Evolutionary conservation across 2,888 invertebrate genomes (phyloP), one percentile per base, ranked within the genome.

Genomic region (Lasioglossum villosulum): DNA sequence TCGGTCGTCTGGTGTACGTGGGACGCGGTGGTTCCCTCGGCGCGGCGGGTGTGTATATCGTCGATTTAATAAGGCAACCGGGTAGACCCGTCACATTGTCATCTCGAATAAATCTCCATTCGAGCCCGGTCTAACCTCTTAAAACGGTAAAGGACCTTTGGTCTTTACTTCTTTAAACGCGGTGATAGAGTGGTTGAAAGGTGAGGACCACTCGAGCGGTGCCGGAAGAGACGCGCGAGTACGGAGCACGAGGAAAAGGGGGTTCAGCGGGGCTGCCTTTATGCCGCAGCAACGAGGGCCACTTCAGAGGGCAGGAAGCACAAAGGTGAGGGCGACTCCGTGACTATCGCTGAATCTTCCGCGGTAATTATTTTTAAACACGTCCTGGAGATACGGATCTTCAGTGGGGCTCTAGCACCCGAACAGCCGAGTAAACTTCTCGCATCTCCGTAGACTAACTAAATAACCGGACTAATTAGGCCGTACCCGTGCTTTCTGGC

Each of bases 281-380:
- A 93, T 93, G 87, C 91, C 91, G 88, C 86, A 80, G 84, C 83
- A 89, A 89, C 80, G 91, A 92, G 93, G 88, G 80, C 91, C 92
- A 92, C 94, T 94, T 88, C 86, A 93, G 88, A 80, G 86, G 84
- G 86, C 89, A 89, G 90, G 87, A 86, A 89, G 89, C 87, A 85
- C 84, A 86, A 76, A 86, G 89, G 88, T 91, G 91, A 93, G 92
- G 92, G 90, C 92, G 93, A 93, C 94, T 95, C 93, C 95, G 95
- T 95, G 95, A 95, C 95, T 95, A 95, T 95, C 95, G 93, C 86
- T 89, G 92, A 83, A 95, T 95, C 95, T 95, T 91, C 88, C 90
- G 71, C 92, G 92, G 94, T 95, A 95, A 95, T 95, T 95, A 95
- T 95, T 95, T 95, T 95, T 94, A 95, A 95, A 95, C 95, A 95